Evolutionary conservation across 1,140 invertebrate genomes (phyloP).

Genomic region (Drosophila parabipectinata): DNA sequence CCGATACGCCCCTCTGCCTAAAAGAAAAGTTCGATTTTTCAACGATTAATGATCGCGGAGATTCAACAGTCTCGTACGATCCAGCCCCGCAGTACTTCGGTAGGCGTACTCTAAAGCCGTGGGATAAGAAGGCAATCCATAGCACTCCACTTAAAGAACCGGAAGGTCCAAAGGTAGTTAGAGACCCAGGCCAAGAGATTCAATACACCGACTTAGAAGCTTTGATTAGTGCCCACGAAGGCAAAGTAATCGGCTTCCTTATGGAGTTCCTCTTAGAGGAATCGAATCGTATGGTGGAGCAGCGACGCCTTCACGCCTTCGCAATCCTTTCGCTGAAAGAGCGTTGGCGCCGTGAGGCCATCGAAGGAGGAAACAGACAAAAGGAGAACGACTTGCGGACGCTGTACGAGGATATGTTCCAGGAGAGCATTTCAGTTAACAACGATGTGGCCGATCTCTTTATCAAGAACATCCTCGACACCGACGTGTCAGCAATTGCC

Average conservation of each 20-base stretch:
- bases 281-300: conserved; percentile 88
- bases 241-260: conserved; percentile 65
- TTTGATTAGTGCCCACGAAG: conserved; percentile 66
- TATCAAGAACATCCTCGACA: conserved; percentile 87
- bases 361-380: conserved; percentile 88
- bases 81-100: too few species aligned
- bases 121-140: too few species aligned
- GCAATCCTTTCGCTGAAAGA: conserved; percentile 88
- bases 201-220: conserved; percentile 53
- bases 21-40: not conserved
- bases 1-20: conserved; percentile 46
- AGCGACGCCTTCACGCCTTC: conserved; percentile 88
- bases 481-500: conserved; percentile 86
- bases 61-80: not conserved
- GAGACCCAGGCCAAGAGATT: conserved; percentile 16
- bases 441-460: conserved; percentile 87
- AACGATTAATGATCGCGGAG: not conserved
- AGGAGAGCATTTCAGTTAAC: conserved; percentile 84
- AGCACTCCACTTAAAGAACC: too few species aligned
- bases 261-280: conserved; percentile 86
- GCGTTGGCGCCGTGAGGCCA: conserved; percentile 87
- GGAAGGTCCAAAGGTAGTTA: not conserved
- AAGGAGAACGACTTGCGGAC: conserved; percentile 86
- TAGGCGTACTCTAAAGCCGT: too few species aligned
- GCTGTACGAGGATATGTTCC: conserved; percentile 89